Evolutionary conservation across 1,140 invertebrate genomes (phyloP).

Genomic region (Telenomus remus): DNA sequence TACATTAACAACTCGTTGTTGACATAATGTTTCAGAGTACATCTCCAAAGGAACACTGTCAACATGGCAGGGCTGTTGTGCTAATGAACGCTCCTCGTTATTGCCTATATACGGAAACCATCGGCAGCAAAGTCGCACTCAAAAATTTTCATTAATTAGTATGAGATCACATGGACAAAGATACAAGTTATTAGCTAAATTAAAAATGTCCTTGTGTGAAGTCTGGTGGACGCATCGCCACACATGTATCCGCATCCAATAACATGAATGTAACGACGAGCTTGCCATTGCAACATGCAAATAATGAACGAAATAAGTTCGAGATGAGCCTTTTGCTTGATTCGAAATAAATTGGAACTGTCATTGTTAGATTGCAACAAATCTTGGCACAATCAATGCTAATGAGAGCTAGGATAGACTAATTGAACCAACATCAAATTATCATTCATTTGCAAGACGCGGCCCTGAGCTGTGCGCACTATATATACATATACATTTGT

Average conservation of each 20-base stretch:
- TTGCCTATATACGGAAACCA: slow-evolving; percentile 52
- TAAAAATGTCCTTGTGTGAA: slow-evolving; percentile 48
- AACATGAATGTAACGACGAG: slow-evolving; percentile 9
- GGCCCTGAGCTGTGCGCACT: no score
- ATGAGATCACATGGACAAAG: slow-evolving; percentile 52
- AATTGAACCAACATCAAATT: no score
- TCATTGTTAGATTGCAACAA: not conserved
- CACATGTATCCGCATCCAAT: not conserved
- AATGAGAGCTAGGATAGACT: no score
- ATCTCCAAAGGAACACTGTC: slow-evolving; percentile 58
- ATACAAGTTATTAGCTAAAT: slow-evolving; percentile 53
- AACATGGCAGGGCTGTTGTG: slow-evolving; percentile 53
- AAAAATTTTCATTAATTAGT: slow-evolving; percentile 60
- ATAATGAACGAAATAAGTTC: not conserved
- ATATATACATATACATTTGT: no score
- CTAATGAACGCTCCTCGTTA: slow-evolving; percentile 58
- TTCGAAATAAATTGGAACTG: not conserved
- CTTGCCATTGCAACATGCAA: not conserved
- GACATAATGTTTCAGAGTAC: slow-evolving; percentile 53
- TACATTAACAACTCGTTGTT: slow-evolving; percentile 55
- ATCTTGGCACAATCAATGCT: not conserved
- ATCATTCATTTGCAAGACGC: no score
- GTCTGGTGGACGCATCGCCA: not conserved
- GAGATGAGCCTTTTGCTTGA: no score
- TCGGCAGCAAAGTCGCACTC: slow-evolving; percentile 51